Conservation (phyloP, 2,113 vertebrate species). For the Delphinapterus leucas region DNA sequence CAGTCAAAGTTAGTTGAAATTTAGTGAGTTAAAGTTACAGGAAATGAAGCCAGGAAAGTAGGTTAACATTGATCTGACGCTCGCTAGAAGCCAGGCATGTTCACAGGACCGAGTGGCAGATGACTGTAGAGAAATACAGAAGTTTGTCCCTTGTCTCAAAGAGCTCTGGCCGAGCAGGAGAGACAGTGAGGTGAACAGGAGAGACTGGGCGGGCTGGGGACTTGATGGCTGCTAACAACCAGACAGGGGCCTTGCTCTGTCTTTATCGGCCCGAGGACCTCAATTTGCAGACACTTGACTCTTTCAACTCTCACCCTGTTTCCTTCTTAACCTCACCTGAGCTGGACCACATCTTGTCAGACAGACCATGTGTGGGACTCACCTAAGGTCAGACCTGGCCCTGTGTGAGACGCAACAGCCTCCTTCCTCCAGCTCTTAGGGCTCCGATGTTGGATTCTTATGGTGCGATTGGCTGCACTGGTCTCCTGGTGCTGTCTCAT, state of each 20-base stretch:
- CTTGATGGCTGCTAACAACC: not conserved
- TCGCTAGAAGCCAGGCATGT: not conserved
- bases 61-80: not conserved
- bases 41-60: not conserved
- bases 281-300: not conserved
- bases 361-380: not conserved
- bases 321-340: not conserved
- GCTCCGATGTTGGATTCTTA: not conserved
- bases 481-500: not conserved
- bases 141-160: not conserved
- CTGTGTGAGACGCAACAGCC: not conserved
- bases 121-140: not conserved
- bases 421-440: not conserved
- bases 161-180: not conserved
- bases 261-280: no score
- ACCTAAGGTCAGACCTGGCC: not conserved
- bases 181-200: not conserved
- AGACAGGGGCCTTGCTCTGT: not conserved
- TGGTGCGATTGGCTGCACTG: rapidly evolving
- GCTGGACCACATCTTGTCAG: not conserved
- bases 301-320: not conserved
- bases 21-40: not conserved
- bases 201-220: not conserved
- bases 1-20: not conserved
- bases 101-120: not conserved